Conservation (phyloP, 2,113 vertebrate species). For the Charina bottae region DNA sequence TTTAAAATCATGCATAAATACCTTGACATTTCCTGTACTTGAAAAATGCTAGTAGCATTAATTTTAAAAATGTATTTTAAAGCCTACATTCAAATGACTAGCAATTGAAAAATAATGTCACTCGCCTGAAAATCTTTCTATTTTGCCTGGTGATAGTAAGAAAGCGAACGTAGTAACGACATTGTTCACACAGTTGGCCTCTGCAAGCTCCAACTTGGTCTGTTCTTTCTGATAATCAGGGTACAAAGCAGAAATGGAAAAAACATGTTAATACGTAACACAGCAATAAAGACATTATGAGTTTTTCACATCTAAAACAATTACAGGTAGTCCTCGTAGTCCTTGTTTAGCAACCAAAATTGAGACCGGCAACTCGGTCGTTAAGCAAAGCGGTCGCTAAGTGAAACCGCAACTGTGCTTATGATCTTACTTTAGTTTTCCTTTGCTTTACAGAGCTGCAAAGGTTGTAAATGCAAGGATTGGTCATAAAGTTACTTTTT, state of each 20-base stretch:
- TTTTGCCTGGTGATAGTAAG: not conserved
- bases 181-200: slow-evolving; percentile 40
- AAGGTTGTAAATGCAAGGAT: too few relatives aligned
- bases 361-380: not conserved
- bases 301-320: not conserved
- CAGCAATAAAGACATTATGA: not conserved
- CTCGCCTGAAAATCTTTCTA: slow-evolving; percentile 65
- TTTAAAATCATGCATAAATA: not conserved
- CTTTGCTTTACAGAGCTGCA: too few relatives aligned
- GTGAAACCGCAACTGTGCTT: too few relatives aligned
- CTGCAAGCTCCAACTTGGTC: slow-evolving; percentile 20
- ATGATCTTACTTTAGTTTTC: too few relatives aligned
- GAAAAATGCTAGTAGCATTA: slow-evolving; percentile 22
- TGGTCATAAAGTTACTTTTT: not conserved
- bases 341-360: not conserved
- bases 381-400: too few relatives aligned
- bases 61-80: slow-evolving; percentile 15
- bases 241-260: slow-evolving; percentile 7
- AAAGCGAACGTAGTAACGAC: not conserved
- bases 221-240: slow-evolving; percentile 14
- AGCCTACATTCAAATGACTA: not conserved
- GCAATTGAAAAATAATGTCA: not conserved
- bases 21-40: not conserved
- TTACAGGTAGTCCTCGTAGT: not conserved
- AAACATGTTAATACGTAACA: slow-evolving; percentile 29